A percentile compares a stretch with the other conserved stretches of the same genome.
Conservation (phyloP, 2,888 invertebrate species). For the Agrilus biguttatus region DNA sequence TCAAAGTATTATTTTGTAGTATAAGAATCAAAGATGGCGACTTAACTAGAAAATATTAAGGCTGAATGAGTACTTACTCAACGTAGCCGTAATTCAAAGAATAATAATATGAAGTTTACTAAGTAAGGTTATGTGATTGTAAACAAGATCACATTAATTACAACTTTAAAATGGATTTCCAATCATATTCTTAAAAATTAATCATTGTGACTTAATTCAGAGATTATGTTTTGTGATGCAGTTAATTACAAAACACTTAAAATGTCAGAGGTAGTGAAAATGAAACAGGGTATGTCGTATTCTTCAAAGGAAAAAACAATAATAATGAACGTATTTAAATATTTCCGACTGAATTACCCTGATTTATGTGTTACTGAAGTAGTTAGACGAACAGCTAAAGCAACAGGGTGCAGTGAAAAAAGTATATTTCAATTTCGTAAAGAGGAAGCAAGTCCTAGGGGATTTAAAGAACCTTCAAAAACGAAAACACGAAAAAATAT, state of each 20-base stretch:
- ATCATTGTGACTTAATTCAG: no score
- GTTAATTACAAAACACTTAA: background rate
- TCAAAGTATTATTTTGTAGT: no score
- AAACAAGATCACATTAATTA: no score
- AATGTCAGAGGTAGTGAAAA: conserved; percentile 25
- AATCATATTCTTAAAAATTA: no score
- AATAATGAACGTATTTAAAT: conserved; percentile 30
- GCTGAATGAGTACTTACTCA: no score
- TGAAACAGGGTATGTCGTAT: conserved; percentile 32
- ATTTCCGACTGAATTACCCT: conserved; percentile 23
- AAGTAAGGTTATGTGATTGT: no score
- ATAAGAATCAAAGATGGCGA: no score
- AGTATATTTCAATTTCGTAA: conserved; percentile 30
- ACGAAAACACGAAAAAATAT: conserved; percentile 27
- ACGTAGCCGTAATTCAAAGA: no score
- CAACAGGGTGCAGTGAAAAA: conserved; percentile 30
- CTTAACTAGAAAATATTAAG: no score
- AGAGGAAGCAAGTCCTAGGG: conserved; percentile 27
- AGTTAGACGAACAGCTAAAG: conserved; percentile 26
- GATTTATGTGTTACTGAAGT: conserved; percentile 27
- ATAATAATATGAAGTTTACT: no score
- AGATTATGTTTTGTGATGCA: background rate
- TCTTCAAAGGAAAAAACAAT: conserved; percentile 30
- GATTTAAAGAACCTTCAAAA: conserved; percentile 28
- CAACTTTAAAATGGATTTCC: no score